Evolutionary conservation across 2,113 vertebrate genomes (phyloP), one percentile per base, ranked within the genome.

Genomic region (Oncorhynchus mykiss): DNA sequence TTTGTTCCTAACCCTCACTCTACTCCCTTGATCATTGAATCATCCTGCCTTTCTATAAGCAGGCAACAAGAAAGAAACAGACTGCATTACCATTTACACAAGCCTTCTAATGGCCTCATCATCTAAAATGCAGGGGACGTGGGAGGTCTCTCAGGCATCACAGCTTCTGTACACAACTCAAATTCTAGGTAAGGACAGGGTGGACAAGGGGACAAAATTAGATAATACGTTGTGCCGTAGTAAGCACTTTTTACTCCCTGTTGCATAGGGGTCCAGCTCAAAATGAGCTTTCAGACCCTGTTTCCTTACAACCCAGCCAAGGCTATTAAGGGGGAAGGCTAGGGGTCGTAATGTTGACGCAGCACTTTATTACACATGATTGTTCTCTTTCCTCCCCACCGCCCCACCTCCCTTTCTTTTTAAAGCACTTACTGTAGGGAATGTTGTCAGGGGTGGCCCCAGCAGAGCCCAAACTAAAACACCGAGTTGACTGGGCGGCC

Each of bases 371-470:
- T 66, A 16, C 20, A 22, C 59, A 62, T 29, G 5, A 22, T 11
- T 66, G 20, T 64, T 64, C n/a, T 64, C 9, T n/a, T 16, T 64
- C 60, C 60, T 11, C 4, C 8, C 20, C 60, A 8, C 22, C n/a
- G 9, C n/a, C 22, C 60, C 60, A 22, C 64, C 3, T 11, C 13
- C 22, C 65, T 29, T 24, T 27, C 14, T 62, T 60, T 62, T 62
- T 29, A 72, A 72, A 62, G 71, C 71, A 72, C 71, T 72, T 62
- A 59, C 71, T 72, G 51, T 3, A n/a, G 57, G 54, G 62, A 39
- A 72, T 60, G 71, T 27, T 59, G 71, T 72, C 71, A 54, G 51
- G 48, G 71, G 71, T 25, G 25, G 71, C 49, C 24, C 49, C 18
- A n/a, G 16, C 54, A 39, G 65, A 13, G 65, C 54, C 54, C 54